Base-by-base conservation (phyloP, 2,797 vertebrate genomes). In the Lepidocolaptes lacrymiger region DNA sequence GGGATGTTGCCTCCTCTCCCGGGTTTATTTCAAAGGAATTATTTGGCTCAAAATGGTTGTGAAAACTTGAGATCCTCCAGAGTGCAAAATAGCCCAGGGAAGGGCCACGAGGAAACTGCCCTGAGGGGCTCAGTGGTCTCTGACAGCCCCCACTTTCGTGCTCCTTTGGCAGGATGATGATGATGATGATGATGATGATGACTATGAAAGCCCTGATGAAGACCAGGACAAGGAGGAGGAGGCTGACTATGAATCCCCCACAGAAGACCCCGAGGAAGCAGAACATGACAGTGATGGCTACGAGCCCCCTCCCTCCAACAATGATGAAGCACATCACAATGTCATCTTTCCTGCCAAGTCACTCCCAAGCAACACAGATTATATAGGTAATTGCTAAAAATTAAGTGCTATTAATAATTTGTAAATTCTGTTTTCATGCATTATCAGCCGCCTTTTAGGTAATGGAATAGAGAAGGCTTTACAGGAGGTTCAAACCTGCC, bases 161-260 rank as follows among this genome's bases (percentile, higher is more conserved):
- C 16, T 48, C 2, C 0, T 72, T 68, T 94, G 18, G 21, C 80
- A 95, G 82, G 95, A 99, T 96, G 98, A 51, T 51, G 49, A 99
- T 96, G 98, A 51, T 51, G 49, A 99, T 51, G 88, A 99, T 18
- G 87, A 89, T 5, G 99, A 99, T 7, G 98, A 99, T 52, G 99
- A 99, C 96, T 99, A 99, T 0, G 99, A 99, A 97, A 98, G 98
- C 88, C 99, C 99, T 6, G 98, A 98, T 5, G 98, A 98, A 0
- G 98, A 98, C 0, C 94, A 96, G 24, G 95, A 97, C 1, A 97
- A 58, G 28, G 98, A 96, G 30, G 98, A 98, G 3, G 98, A 87
- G 1, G 98, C 97, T 41, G 99, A 99, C 89, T 99, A 99, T 12
- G 99, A 99, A 95, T 98, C 98, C 3, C 99, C 99, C 2, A 98